These are phyloP conservation scores for Acleris holmiana DNA, from an alignment of 2,888 invertebrate species.

Conservation along the genomic window DNA sequence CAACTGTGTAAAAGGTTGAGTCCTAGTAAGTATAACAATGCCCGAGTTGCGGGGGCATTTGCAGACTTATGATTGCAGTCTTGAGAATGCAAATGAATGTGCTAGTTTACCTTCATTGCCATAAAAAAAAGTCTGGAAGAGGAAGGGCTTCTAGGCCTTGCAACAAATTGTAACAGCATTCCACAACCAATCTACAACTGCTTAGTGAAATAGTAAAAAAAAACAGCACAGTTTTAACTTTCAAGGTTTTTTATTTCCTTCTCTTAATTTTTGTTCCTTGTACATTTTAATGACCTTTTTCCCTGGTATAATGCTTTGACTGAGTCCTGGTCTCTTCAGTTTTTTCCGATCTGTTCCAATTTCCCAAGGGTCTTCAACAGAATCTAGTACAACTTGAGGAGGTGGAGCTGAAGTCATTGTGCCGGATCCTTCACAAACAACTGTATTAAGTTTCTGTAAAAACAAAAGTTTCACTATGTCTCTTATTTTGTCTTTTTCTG, in stretches of 20 bases:
- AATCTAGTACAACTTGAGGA: constrained; percentile 56
- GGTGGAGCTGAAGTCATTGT: constrained; percentile 68
- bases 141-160: too few relatives aligned
- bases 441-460: constrained; percentile 71
- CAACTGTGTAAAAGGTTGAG: too few relatives aligned
- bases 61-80: too few relatives aligned
- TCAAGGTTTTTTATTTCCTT: constrained; percentile 57
- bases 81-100: too few relatives aligned
- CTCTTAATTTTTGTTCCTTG: constrained; percentile 85
- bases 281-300: constrained; percentile 94
- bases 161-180: too few relatives aligned
- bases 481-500: too few relatives aligned
- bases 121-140: too few relatives aligned
- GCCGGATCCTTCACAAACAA: constrained; percentile 73
- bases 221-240: constrained; percentile 1
- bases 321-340: constrained; percentile 91
- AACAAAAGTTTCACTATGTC: constrained; percentile 16
- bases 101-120: too few relatives aligned
- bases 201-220: not conserved
- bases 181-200: too few relatives aligned
- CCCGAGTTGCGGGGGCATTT: too few relatives aligned
- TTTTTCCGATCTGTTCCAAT: constrained; percentile 82
- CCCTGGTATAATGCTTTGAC: constrained; percentile 90
- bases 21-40: too few relatives aligned
- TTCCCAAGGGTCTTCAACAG: constrained; percentile 74